Conservation (phyloP, 2,113 vertebrate genomes). For the Malurus cyaneus region DNA sequence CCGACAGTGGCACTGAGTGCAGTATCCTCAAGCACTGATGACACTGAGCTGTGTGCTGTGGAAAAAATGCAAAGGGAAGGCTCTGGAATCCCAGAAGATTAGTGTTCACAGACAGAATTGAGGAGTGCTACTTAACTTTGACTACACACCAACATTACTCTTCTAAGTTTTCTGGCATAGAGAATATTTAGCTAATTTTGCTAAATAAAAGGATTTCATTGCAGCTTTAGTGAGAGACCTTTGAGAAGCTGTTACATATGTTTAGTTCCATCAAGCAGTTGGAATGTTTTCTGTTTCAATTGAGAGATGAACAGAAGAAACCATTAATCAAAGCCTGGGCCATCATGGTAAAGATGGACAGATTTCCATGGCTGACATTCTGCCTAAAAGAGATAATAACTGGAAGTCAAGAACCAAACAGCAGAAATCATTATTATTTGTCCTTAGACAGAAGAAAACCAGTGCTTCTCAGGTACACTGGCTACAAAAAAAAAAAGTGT, state of each 20-base stretch:
- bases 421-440: not conserved
- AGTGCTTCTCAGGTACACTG: not conserved
- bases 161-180: not conserved
- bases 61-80: accelerated
- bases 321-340: not conserved
- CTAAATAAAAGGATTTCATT: not conserved
- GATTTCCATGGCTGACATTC: not conserved
- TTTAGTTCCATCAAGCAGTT: not conserved
- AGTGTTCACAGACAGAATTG: not conserved
- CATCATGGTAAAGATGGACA: not conserved
- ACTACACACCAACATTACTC: not conserved
- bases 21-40: not conserved
- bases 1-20: not conserved
- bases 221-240: not conserved
- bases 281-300: not conserved
- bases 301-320: not conserved
- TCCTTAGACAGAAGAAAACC: not conserved
- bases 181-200: not conserved
- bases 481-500: not conserved
- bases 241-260: not conserved
- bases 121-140: not conserved
- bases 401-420: not conserved
- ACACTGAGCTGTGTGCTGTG: accelerated
- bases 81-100: not conserved
- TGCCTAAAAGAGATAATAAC: not conserved